Base-by-base conservation (phyloP, 2,113 vertebrate genomes). In the Herpailurus yagouaroundi region DNA sequence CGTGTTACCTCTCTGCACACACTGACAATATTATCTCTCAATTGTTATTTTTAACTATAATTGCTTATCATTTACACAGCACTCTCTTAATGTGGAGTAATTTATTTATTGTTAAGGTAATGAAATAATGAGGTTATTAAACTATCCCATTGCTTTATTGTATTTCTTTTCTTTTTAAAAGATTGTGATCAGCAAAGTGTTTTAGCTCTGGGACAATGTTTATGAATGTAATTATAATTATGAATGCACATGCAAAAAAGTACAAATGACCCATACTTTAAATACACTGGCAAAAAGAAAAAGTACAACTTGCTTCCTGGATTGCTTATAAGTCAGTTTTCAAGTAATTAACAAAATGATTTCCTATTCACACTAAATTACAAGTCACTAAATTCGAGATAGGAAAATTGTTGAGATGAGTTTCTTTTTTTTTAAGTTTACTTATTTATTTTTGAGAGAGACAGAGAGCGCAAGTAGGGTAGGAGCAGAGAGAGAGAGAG, bases 311-410 rank as follows among this genome's bases (percentile, higher is more conserved):
- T 90, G 36, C 71, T 52, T 38, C 41, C 36, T 83, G 29, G 48
- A 85, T 64, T 96, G 89, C 89, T 97, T 95, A 31, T 69, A 74
- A 84, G 18, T 96, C 89, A 64, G 41, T 94, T 97, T 97, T 96
- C 31, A 91, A 95, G 80, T 89, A 98, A 96, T 92, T 96, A 97
- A 96, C 57, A 94, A 96, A 91, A 91, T 95, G 73, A 97, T 95
- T 94, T 96, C 27, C 31, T 85, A 82, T 95, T 96, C 48, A 66
- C 36, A 89, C 84, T 93, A 92, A 91, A 96, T 89, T 82, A 96
- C 66, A 93, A 96, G 36, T 79, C 74, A 79, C 76, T 77, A 82
- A 91, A 95, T 94, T 77, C 57, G 41, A 91, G 31, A 94, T 16
- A 90, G 8, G 16, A 90, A 97, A 97, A 57, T 79, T 90, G 92